phyloP scores from a whole-genome alignment of 2,888 invertebrate species.

The Arenicola marina region DNA sequence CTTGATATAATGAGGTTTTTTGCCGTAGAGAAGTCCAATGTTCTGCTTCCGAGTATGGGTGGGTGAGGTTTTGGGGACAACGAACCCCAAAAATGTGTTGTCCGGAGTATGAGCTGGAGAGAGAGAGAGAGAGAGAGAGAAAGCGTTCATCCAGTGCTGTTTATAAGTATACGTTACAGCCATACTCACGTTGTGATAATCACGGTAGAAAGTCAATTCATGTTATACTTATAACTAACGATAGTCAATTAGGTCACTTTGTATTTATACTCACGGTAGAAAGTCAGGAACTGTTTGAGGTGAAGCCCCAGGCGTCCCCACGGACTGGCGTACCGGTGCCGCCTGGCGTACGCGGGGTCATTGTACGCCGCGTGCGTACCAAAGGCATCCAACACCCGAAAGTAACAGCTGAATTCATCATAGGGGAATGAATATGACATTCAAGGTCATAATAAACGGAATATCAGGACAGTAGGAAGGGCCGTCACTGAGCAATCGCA shows the following conservation, averaged over 20 bases:
- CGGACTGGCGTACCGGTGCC: slow-evolving; percentile 4
- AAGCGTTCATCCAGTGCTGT: too few relatives aligned
- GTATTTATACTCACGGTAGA: slow-evolving; percentile 29
- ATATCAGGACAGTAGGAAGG: too few relatives aligned
- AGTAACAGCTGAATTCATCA: slow-evolving; percentile 26
- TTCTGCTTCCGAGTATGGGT: slow-evolving; percentile 14
- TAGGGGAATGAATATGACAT: too few relatives aligned
- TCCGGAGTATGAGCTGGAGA: slow-evolving; percentile 21
- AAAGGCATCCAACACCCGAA: slow-evolving; percentile 30
- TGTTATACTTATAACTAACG: too few relatives aligned
- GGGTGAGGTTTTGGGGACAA: slow-evolving; percentile 3
- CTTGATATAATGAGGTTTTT: slow-evolving; percentile 25
- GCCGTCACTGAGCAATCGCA: too few relatives aligned
- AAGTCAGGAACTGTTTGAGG: slow-evolving; percentile 31
- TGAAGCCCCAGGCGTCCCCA: slow-evolving; percentile 22
- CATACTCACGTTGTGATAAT: too few relatives aligned
- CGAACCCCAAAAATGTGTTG: slow-evolving; percentile 33
- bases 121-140: too few relatives aligned
- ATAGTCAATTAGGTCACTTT: too few relatives aligned
- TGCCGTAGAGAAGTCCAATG: slow-evolving; percentile 30
- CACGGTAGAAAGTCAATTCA: too few relatives aligned
- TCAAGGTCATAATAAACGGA: too few relatives aligned
- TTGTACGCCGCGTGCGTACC: slow-evolving; percentile 32
- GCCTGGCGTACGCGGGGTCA: slow-evolving; percentile 15
- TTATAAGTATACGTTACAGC: too few relatives aligned